Conservation (phyloP, 2,113 vertebrate genomes). For the Ceyx cyanopectus region DNA sequence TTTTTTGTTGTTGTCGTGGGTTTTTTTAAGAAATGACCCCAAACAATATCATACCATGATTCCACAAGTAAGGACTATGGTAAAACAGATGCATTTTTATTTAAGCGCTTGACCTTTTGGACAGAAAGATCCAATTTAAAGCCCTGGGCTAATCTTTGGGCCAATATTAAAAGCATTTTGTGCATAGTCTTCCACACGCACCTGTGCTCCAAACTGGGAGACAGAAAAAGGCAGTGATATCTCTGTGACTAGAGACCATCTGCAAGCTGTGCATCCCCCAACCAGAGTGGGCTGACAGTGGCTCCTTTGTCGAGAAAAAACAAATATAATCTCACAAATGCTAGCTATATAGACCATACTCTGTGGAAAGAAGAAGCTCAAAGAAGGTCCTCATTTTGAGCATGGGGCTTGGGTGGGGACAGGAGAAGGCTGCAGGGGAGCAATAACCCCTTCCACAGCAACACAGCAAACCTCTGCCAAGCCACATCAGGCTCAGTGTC, state of each 20-base stretch:
- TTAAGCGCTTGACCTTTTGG: not conserved
- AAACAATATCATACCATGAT: not conserved
- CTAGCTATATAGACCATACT: fast-evolving
- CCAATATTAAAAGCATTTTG: not conserved
- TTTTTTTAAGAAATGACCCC: not conserved
- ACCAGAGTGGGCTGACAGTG: not conserved
- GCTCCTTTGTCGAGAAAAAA: not conserved
- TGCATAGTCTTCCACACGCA: fast-evolving
- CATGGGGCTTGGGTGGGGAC: not conserved
- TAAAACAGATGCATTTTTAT: not conserved
- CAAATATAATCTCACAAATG: not conserved
- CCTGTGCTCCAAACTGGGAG: not conserved
- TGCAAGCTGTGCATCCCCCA: fast-evolving
- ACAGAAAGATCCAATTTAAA: not conserved
- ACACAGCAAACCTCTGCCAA: fast-evolving
- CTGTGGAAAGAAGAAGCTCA: not conserved
- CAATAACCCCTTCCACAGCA: not conserved
- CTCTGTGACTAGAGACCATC: not conserved
- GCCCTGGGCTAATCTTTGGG: not conserved
- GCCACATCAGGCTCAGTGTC: fast-evolving
- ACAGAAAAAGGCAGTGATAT: fast-evolving
- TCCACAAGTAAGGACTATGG: fast-evolving
- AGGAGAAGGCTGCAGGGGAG: not conserved
- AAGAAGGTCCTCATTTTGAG: not conserved
- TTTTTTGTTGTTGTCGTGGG: not conserved